These are phyloP conservation scores for Anhinga anhinga DNA, from an alignment of 2,113 vertebrate species.

Conservation along the genomic window DNA sequence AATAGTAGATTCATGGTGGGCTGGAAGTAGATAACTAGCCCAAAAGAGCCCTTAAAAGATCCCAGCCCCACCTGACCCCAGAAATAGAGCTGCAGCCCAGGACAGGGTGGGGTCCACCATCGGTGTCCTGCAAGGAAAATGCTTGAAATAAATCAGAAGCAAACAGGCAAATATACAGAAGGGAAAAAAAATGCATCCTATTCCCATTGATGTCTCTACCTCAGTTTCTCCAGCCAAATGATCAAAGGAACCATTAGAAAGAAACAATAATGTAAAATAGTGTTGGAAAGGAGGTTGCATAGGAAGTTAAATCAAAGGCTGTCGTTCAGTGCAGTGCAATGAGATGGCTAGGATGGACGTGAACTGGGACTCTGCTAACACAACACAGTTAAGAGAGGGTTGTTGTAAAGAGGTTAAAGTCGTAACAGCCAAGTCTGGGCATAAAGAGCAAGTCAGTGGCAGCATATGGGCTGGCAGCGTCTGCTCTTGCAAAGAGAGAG, in stretches of 20 bases:
- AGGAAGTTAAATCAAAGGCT: not conserved
- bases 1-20: not conserved
- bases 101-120: not conserved
- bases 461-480: not conserved
- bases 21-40: not conserved
- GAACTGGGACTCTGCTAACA: not conserved
- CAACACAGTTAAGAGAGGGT: not conserved
- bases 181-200: no score
- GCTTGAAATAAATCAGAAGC: not conserved
- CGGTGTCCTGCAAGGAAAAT: not conserved
- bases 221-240: not conserved
- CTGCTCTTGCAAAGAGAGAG: not conserved
- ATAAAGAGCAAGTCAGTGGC: not conserved
- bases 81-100: not conserved
- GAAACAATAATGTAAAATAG: not conserved
- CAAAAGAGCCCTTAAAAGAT: not conserved
- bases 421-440: not conserved
- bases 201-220: not conserved
- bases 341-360: not conserved
- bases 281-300: not conserved
- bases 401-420: not conserved
- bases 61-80: not conserved
- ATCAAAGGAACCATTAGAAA: not conserved
- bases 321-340: not conserved
- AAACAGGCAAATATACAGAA: not conserved